Evolutionary conservation across 2,113 vertebrate species (phyloP).

Genomic region (Pluvianellus socialis): DNA sequence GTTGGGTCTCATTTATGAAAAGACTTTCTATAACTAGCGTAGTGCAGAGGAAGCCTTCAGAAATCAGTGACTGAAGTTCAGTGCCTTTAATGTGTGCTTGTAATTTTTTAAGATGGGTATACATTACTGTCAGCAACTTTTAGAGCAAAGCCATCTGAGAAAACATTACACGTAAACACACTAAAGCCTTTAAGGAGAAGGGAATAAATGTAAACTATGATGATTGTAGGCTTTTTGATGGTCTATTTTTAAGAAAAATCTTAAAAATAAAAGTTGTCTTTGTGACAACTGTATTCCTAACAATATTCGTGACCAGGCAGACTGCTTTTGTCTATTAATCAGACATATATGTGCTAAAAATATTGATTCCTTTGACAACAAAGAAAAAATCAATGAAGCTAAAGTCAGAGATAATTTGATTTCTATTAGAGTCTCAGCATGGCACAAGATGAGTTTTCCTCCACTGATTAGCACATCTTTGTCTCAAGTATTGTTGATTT

Average conservation of each 20-base stretch:
- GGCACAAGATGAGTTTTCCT: neutral
- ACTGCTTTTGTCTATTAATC: neutral
- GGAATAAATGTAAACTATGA: neutral
- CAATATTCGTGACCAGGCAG: neutral
- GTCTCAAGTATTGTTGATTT: neutral
- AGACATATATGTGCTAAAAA: neutral
- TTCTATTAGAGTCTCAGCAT: neutral
- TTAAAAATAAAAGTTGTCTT: too few species aligned
- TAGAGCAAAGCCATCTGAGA: neutral
- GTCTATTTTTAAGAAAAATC: neutral
- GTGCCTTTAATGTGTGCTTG: neutral
- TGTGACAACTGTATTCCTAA: neutral
- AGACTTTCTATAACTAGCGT: neutral
- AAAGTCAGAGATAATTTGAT: neutral
- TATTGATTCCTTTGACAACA: neutral
- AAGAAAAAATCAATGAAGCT: neutral
- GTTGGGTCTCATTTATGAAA: neutral
- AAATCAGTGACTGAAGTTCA: neutral
- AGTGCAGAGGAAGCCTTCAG: neutral
- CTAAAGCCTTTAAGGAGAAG: neutral
- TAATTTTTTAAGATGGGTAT: neutral
- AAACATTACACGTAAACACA: neutral
- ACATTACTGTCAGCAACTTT: neutral
- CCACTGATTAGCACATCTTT: neutral
- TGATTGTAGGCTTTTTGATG: neutral